Evolutionary conservation across 2,797 vertebrate genomes (phyloP), one percentile per base, ranked within the genome.

Genomic region (Crypturellus tataupa): DNA sequence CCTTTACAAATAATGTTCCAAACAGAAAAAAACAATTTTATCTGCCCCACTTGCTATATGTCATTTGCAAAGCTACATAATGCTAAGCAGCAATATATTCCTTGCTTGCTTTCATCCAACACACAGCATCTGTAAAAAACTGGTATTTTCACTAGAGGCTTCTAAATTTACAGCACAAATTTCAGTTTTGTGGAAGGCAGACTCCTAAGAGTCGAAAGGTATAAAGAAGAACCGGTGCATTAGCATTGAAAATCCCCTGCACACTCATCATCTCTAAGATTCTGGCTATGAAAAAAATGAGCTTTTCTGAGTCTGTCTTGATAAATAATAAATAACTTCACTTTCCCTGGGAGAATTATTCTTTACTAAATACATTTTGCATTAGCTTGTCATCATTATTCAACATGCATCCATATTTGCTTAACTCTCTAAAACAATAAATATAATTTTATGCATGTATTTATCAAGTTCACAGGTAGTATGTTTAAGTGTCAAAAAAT

Each of bases 1-100:
- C 89, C 86, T 93, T 96, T 83, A 86, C 85, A 83, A 95, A 80
- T 65, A 95, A 97, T 93, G 84, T 94, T 96, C 89, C 91, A 96
- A 96, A 97, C 71, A 96, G 93, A 85, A 95, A 96, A 96, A 95
- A 95, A 0, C 7, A 49, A 20, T 65, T 76, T 12, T 69, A 55
- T 76, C 65, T 87, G 29, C 53, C 70, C 73, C 89, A 71, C 0
- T 3, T 39, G 47, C 56, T 84, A 49, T n/a, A 9, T 20, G 87
- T 84, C 0, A 1, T 87, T 89, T 75, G 35, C 47, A 94, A 82
- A 82, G 53, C 64, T 20, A 65, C 33, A 11, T n/a, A 69, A 47
- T 2, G 3, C 23, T 75, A 55, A 72, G 78, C 46, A 72, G 4
- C 29, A 80, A 18, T 21, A 73, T 8, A 4, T 24, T 29, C 49